phyloP scores from a whole-genome alignment of 2,888 invertebrate species.

The Ametastegia equiseti region DNA sequence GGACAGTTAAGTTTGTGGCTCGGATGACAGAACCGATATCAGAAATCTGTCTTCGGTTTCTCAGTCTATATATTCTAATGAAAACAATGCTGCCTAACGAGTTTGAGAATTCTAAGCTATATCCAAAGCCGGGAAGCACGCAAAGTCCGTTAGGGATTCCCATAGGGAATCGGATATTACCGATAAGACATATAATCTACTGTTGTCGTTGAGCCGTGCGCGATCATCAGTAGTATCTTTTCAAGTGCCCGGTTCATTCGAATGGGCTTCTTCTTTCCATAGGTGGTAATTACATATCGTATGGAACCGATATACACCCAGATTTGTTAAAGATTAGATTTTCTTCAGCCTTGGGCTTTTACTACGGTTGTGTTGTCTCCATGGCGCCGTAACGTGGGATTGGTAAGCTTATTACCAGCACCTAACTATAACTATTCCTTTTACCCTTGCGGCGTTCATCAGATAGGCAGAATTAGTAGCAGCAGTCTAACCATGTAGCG shows the following conservation, averaged over 20 bases:
- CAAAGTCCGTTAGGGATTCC: neutral
- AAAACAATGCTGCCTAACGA: slow-evolving; percentile 35
- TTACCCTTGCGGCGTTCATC: slow-evolving; percentile 40
- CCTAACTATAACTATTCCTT: slow-evolving; percentile 34
- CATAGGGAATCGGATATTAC: slow-evolving; percentile 27
- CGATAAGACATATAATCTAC: slow-evolving; percentile 22
- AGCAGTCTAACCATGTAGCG: slow-evolving; percentile 25
- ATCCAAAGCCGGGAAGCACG: slow-evolving; percentile 3
- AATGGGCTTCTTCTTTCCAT: slow-evolving; percentile 5
- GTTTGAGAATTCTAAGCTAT: neutral
- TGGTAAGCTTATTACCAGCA: slow-evolving; percentile 45
- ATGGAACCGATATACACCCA: slow-evolving; percentile 15
- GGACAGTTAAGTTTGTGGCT: neutral
- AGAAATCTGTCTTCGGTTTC: neutral
- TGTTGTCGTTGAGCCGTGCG: neutral
- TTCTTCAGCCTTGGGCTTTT: neutral
- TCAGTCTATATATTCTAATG: neutral
- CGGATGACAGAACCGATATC: neutral
- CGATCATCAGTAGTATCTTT: neutral
- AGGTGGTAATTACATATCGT: slow-evolving; percentile 36
- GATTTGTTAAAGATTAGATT: slow-evolving; percentile 39
- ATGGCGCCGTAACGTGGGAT: slow-evolving; percentile 27
- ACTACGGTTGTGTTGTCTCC: slow-evolving; percentile 15
- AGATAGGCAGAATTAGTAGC: slow-evolving; percentile 45
- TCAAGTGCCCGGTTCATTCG: neutral